Evolutionary conservation across 2,797 vertebrate species (phyloP).

Genomic region (Vipera latastei): DNA sequence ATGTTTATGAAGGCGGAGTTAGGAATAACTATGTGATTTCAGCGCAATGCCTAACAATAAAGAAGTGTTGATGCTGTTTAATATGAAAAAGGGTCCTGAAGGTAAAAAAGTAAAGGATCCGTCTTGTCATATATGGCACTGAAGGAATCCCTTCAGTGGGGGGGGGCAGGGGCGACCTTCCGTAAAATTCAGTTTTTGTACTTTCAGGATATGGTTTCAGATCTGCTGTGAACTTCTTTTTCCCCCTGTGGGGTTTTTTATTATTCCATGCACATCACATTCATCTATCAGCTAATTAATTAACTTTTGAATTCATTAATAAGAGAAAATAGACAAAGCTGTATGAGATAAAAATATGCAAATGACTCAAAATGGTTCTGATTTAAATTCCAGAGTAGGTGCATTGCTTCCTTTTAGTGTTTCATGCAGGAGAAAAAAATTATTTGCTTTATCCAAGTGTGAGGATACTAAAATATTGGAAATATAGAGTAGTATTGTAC

Average conservation of each 20-base stretch:
- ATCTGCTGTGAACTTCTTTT: neutral
- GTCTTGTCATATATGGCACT: neutral
- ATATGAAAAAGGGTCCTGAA: neutral
- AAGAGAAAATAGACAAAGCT: constrained; percentile 9
- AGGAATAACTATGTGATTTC: neutral
- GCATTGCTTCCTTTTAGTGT: neutral
- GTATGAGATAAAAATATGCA: constrained; percentile 22
- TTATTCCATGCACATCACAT: constrained; percentile 28
- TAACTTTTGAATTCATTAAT: constrained; percentile 28
- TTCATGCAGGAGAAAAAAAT: neutral
- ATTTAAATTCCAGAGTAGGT: constrained; percentile 15
- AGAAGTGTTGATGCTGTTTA: neutral
- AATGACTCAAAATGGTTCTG: constrained; percentile 12
- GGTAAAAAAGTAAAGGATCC: neutral
- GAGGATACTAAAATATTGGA: neutral
- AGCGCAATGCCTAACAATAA: neutral
- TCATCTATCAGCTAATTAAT: constrained; percentile 34
- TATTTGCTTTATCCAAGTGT: neutral
- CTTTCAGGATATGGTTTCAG: neutral
- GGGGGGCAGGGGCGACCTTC: neutral
- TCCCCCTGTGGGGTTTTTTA: neutral
- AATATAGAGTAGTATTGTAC: neutral
- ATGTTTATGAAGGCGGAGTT: neutral
- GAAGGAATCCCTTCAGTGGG: neutral
- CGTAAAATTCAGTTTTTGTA: neutral